Percentiles rank a stretch among this genome's conserved stretches.
These are phyloP conservation scores for Coluber constrictor DNA, from an alignment of 2,797 vertebrate species.

Conservation along the genomic window DNA sequence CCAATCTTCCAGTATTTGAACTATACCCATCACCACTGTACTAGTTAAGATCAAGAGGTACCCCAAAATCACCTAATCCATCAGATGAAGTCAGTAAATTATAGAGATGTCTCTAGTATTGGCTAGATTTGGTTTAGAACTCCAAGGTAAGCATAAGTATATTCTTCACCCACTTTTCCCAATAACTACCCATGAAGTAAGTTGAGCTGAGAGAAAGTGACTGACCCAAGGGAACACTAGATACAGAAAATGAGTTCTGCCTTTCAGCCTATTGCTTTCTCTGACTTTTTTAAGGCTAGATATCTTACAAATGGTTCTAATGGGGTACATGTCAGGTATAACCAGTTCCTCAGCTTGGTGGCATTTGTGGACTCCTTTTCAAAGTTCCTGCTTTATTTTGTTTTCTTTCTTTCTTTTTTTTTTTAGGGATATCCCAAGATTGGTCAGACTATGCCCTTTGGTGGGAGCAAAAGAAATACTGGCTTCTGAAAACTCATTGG, in stretches of 20 bases:
- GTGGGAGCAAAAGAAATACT: slow-evolving; percentile 93
- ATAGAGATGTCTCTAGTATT: not conserved
- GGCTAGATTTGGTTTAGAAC: not conserved
- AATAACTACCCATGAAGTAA: not conserved
- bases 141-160: not conserved
- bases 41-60: not conserved
- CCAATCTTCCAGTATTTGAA: not conserved
- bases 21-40: not conserved
- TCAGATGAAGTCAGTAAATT: not conserved
- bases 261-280: not conserved
- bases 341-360: not conserved
- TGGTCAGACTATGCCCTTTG: slow-evolving; percentile 98
- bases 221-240: not conserved
- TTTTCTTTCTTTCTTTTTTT: not conserved
- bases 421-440: slow-evolving; percentile 81
- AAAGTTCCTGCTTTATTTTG: not conserved
- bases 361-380: not conserved
- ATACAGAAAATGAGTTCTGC: not conserved
- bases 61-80: not conserved
- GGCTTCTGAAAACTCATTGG: slow-evolving; percentile 97
- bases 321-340: not conserved
- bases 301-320: not conserved
- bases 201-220: not conserved
- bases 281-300: not conserved
- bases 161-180: not conserved